These are phyloP conservation scores for Callithrix jacchus DNA, from an alignment of 2,113 vertebrate species.

Conservation along the genomic window DNA sequence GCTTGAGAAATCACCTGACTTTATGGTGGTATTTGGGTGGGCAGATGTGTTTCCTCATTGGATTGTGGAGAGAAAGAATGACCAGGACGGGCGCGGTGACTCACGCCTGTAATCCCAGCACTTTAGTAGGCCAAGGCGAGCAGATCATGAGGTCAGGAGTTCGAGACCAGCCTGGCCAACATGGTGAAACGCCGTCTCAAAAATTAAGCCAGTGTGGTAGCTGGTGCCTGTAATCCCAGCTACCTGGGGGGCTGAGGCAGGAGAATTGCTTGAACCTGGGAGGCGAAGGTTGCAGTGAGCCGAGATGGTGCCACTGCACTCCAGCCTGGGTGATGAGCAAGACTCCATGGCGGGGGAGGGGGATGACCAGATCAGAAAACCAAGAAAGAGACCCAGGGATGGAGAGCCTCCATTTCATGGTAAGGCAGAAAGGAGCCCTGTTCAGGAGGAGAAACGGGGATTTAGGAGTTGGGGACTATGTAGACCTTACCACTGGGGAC, in stretches of 20 bases:
- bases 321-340: too few species aligned
- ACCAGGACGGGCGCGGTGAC: background rate
- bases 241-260: background rate
- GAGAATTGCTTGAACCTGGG: too few species aligned
- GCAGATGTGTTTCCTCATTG: background rate
- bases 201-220: too few species aligned
- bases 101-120: too few species aligned
- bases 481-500: background rate
- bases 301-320: too few species aligned
- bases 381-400: background rate
- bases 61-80: background rate
- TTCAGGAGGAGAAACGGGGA: background rate
- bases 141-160: too few species aligned
- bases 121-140: too few species aligned
- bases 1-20: constrained; percentile 7
- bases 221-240: too few species aligned
- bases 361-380: background rate
- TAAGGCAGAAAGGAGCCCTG: constrained; percentile 5
- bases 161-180: too few species aligned
- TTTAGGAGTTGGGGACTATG: background rate
- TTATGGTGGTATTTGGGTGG: background rate
- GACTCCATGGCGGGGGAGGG: background rate
- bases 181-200: too few species aligned
- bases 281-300: too few species aligned
- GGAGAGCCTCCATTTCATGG: background rate